Percentiles rank a stretch among this genome's conserved stretches.
Evolutionary conservation across 64 coral and sea anemone species (phyloP).

Genomic region (Hydrozoanthus tunicans): DNA sequence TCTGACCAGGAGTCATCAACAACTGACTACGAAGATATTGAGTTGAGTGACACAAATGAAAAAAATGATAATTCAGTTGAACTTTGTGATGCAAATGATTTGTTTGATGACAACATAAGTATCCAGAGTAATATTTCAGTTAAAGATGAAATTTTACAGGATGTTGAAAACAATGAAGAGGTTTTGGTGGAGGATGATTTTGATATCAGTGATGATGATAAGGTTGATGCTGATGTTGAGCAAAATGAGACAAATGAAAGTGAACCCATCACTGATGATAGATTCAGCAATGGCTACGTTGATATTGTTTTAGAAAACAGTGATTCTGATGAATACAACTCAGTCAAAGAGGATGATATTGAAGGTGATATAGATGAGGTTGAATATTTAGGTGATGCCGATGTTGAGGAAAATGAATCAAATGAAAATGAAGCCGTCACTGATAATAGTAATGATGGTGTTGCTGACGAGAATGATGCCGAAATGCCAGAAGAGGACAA

Average conservation of each 20-base stretch:
- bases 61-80: constrained; percentile 12
- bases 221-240: constrained; percentile 5
- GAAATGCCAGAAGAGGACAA: not conserved
- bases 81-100: constrained; percentile 2
- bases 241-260: constrained; percentile 21
- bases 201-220: constrained; percentile 22
- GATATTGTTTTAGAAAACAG: constrained; percentile 17
- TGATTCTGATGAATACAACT: constrained; percentile 1
- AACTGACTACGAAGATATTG: constrained; percentile 51
- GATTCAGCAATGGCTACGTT: not conserved
- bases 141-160: constrained; percentile 15
- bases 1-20: constrained; percentile 40
- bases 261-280: not conserved
- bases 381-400: constrained; percentile 13
- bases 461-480: not conserved
- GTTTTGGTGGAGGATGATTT: constrained; percentile 17
- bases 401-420: constrained; percentile 28
- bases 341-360: not conserved
- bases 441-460: not conserved
- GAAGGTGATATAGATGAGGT: not conserved
- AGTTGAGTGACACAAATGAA: constrained; percentile 45
- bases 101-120: not conserved
- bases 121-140: not conserved
- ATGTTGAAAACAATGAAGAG: not conserved
- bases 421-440: not conserved